phyloP scores from a whole-genome alignment of 2,888 invertebrate species.

The Pimpla rufipes region DNA sequence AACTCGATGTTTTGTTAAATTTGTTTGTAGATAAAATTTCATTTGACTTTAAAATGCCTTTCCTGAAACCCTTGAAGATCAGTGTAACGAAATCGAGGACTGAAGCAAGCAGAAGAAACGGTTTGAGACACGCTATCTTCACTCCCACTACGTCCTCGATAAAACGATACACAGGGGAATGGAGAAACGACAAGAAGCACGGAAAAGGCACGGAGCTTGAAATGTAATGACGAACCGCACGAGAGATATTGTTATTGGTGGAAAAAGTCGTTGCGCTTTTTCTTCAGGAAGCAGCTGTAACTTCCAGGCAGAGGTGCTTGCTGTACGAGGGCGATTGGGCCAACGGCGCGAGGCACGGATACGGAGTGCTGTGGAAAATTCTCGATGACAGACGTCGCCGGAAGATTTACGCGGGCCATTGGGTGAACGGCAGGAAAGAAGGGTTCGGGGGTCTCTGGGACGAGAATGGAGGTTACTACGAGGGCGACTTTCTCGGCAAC shows the following conservation, averaged over 20 bases:
- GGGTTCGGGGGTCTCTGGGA: slow-evolving; percentile 88
- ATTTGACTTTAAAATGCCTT: slow-evolving; percentile 81
- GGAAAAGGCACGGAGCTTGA: slow-evolving; percentile 80
- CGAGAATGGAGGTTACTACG: slow-evolving; percentile 87
- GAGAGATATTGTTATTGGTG: background rate
- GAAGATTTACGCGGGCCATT: slow-evolving; percentile 87
- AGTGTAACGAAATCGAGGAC: slow-evolving; percentile 77
- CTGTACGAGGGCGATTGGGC: slow-evolving; percentile 89
- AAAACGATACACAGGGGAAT: slow-evolving; percentile 87
- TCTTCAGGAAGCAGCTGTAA: slow-evolving; percentile 17
- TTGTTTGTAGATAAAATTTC: background rate
- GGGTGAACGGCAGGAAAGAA: slow-evolving; percentile 87
- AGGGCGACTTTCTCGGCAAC: slow-evolving; percentile 86
- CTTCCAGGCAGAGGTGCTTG: slow-evolving; percentile 73
- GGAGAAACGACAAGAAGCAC: slow-evolving; percentile 86
- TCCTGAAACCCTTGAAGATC: slow-evolving; percentile 85
- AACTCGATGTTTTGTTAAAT: background rate
- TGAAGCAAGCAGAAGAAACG: slow-evolving; percentile 85
- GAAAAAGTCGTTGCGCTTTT: slow-evolving; percentile 1
- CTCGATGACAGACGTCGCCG: slow-evolving; percentile 53
- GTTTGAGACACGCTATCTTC: slow-evolving; percentile 87
- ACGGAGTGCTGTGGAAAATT: slow-evolving; percentile 85
- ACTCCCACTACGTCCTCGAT: slow-evolving; percentile 83
- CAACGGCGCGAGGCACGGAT: slow-evolving; percentile 87
- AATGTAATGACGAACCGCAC: slow-evolving; percentile 64